A percentile compares a stretch with the other conserved stretches of the same genome.
Evolutionary conservation across 2,797 vertebrate genomes (phyloP).

Genomic region (Triplophysa yarkandensis): DNA sequence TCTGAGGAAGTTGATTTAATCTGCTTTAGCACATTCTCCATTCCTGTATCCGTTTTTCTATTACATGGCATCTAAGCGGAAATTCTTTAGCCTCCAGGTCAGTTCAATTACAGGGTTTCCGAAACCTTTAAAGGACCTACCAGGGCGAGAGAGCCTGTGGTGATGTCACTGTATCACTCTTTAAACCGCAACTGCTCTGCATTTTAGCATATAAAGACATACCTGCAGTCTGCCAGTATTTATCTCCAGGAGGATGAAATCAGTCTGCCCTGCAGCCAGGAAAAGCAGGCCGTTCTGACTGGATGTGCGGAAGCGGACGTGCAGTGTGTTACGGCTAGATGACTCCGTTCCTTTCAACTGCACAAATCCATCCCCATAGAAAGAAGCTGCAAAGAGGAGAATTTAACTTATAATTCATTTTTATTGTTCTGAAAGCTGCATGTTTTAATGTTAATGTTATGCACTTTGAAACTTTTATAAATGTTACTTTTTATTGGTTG

Average conservation of each 20-base stretch:
- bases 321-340: conserved; percentile 76
- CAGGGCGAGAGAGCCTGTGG: conserved; percentile 1
- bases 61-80: conserved; percentile 47
- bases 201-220: conserved; percentile 55
- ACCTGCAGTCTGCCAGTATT: conserved; percentile 81
- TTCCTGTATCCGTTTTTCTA: conserved; percentile 55
- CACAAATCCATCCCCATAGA: conserved; percentile 90
- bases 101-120: conserved; percentile 34
- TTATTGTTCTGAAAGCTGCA: conserved; percentile 42
- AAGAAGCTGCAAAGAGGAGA: conserved; percentile 76
- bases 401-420: not conserved
- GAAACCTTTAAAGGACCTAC: conserved; percentile 51
- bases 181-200: not conserved
- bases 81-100: conserved; percentile 56
- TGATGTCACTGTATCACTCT: not conserved
- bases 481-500: not conserved
- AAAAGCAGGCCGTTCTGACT: conserved; percentile 85
- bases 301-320: conserved; percentile 84
- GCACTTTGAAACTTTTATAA: not conserved
- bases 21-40: conserved; percentile 54
- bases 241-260: conserved; percentile 84
- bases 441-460: not conserved
- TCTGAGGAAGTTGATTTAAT: conserved; percentile 45
- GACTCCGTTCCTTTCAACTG: conserved; percentile 78
- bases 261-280: conserved; percentile 81